Evolutionary conservation across 2,797 vertebrate genomes (phyloP), one percentile per base, ranked within the genome.

Genomic region (Poeciliopsis turneri): DNA sequence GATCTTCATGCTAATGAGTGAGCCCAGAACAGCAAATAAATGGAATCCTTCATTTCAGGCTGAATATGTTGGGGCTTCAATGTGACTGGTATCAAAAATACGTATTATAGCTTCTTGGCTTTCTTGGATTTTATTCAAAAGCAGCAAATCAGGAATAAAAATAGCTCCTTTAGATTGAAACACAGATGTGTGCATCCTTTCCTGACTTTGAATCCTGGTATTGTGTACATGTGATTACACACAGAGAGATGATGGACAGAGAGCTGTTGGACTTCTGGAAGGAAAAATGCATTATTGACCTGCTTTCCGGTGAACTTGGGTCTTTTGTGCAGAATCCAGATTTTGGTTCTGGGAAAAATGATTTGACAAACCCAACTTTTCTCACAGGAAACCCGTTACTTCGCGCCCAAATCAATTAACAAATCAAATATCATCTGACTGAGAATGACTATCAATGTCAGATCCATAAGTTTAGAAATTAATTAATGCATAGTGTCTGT

Each of bases 1-100:
- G 84, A 82, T 91, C 90, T 74, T 71, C 41, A 39, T 86, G 75
- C 83, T 89, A 88, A 85, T 86, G 83, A 88, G 84, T 89, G 86
- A 89, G 83, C 76, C 84, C 86, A 78, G 86, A 82, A 82, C 86
- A 89, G 88, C 55, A 77, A 87, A 90, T 88, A 78, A 87, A 78
- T 1, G 5, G 68, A 75, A 69, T 73, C 71, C 47, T 53, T 51
- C 25, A 73, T 73, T 73, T 13, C 47, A 51, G 71, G 71, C 33
- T 39, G 30, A 33, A 36, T 33, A 23, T 20, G 5, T 33, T 72
- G 10, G 18, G 18, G 39, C 25, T 69, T 43, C 1, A n/a, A n/a
- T n/a, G 39, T 25, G 11, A 23, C 33, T 11, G 23, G 43, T 25
- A 2, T n/a, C 13, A 43, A 69, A n/a, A 43, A 25, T 11, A 41